Evolutionary conservation across 2,797 vertebrate genomes (phyloP).

Genomic region (Anguilla obscura): DNA sequence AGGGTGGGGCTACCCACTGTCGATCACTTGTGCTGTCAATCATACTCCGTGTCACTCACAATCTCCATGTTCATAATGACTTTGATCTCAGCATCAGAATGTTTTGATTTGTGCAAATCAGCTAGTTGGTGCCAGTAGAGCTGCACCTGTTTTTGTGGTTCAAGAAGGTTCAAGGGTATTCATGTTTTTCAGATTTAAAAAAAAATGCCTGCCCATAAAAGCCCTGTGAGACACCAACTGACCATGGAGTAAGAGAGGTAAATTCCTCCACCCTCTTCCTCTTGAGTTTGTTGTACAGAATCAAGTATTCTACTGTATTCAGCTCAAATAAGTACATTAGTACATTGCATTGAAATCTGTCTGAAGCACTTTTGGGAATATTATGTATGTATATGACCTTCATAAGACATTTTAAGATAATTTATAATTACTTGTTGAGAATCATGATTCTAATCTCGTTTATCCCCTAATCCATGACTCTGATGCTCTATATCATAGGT

Average conservation of each 20-base stretch:
- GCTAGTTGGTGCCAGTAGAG: neutral
- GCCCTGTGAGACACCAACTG: neutral
- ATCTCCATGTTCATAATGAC: neutral
- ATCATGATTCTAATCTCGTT: no score
- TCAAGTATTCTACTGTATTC: neutral
- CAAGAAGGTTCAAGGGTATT: no score
- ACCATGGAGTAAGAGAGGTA: neutral
- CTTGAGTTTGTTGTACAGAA: neutral
- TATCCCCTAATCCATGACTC: neutral
- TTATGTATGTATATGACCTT: neutral
- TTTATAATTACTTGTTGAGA: neutral
- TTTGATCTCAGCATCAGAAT: neutral
- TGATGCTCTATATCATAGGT: constrained; percentile 40
- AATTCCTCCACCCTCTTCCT: neutral
- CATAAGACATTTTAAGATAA: neutral
- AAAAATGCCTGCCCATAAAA: neutral
- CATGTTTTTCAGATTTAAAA: neutral
- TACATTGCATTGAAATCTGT: neutral
- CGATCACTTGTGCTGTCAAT: neutral
- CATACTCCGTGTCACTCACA: no score
- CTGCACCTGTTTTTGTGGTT: neutral
- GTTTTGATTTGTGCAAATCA: neutral
- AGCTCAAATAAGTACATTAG: neutral
- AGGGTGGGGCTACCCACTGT: neutral
- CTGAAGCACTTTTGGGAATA: neutral